Percentiles rank a stretch among this genome's conserved stretches.
Evolutionary conservation across 2,113 vertebrate genomes (phyloP).

Genomic region (Maccullochella peelii): DNA sequence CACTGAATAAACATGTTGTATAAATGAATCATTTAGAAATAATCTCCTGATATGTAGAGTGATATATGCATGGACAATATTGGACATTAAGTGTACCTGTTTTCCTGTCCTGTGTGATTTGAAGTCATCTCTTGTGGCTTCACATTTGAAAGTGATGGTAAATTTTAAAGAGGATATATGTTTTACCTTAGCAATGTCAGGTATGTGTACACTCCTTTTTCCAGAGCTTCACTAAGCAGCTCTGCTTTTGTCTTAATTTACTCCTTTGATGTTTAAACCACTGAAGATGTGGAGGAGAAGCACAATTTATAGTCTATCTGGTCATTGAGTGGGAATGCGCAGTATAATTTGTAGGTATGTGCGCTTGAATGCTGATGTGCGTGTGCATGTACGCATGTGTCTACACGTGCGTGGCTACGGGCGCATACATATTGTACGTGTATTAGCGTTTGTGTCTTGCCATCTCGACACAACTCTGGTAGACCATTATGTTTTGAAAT

Average conservation of each 20-base stretch:
- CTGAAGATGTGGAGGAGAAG: conserved; percentile 38
- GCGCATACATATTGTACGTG: conserved; percentile 45
- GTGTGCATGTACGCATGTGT: neutral
- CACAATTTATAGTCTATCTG: conserved; percentile 67
- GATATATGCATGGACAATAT: neutral
- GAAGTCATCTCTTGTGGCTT: neutral
- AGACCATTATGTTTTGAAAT: conserved; percentile 83
- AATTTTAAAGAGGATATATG: conserved; percentile 6
- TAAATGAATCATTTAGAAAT: neutral
- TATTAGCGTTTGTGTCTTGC: conserved; percentile 24
- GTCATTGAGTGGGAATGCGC: conserved; percentile 32
- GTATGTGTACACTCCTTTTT: conserved; percentile 12
- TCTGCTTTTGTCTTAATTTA: conserved; percentile 29
- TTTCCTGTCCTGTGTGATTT: neutral
- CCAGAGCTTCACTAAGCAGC: conserved; percentile 22
- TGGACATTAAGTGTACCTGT: neutral
- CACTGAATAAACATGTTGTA: neutral
- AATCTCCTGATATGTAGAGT: neutral
- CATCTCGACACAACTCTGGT: conserved; percentile 79
- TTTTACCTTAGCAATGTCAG: neutral
- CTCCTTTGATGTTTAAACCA: conserved; percentile 57
- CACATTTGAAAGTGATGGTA: neutral
- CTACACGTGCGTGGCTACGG: neutral
- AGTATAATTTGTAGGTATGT: conserved; percentile 37
- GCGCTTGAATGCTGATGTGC: conserved; percentile 26